These are phyloP conservation scores for Coregonus suidteri DNA, from an alignment of 2,797 vertebrate species.

Conservation along the genomic window DNA sequence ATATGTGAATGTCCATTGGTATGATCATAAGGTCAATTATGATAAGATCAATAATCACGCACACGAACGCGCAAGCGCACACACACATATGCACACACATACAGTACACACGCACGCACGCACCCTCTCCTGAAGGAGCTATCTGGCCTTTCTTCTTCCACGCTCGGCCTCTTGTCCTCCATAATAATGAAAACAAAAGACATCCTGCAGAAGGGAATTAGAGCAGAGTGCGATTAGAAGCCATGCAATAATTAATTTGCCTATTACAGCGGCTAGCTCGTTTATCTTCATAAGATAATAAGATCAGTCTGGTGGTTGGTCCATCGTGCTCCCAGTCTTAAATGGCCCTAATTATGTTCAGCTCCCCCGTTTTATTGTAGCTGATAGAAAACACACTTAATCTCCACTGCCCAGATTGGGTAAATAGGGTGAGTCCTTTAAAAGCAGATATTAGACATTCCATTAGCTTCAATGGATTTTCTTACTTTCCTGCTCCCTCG, in stretches of 20 bases:
- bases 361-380: constrained; percentile 57
- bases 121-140: constrained; percentile 19
- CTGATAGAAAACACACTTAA: constrained; percentile 66
- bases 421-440: constrained; percentile 53
- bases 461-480: constrained; percentile 53
- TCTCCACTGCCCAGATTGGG: constrained; percentile 57
- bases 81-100: not conserved
- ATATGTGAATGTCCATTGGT: not conserved
- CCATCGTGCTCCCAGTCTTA: constrained; percentile 52
- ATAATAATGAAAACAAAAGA: constrained; percentile 63
- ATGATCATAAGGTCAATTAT: not conserved
- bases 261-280: constrained; percentile 71
- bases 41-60: not conserved
- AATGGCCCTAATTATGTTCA: constrained; percentile 59
- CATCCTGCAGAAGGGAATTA: constrained; percentile 58
- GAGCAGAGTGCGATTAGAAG: constrained; percentile 67
- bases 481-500: constrained; percentile 24
- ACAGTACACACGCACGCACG: not conserved
- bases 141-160: constrained; percentile 25
- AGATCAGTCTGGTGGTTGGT: constrained; percentile 68
- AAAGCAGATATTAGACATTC: constrained; percentile 58
- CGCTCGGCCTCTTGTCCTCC: constrained; percentile 41
- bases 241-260: constrained; percentile 78
- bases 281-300: constrained; percentile 73
- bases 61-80: not conserved